Evolutionary conservation across 2,888 invertebrate species (phyloP).

Genomic region (Metalampra italica): DNA sequence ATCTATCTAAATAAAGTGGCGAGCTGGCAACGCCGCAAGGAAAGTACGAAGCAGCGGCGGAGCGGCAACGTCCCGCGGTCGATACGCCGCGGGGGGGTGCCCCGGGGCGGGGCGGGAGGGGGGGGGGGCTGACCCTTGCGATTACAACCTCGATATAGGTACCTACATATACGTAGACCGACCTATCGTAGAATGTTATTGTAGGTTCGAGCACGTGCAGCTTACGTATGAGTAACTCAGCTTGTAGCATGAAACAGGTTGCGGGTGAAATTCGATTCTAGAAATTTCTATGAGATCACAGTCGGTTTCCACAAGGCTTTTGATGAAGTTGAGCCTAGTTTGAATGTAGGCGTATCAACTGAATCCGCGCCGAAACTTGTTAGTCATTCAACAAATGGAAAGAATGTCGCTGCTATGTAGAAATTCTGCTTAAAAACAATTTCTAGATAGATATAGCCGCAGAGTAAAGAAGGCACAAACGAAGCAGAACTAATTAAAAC

Average conservation of each 20-base stretch:
- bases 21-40: constrained; percentile 61
- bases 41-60: constrained; percentile 36
- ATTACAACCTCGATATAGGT: constrained; percentile 15
- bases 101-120: constrained; percentile 22
- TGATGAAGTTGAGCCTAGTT: not conserved
- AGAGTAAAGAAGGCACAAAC: too few relatives aligned
- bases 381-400: too few relatives aligned
- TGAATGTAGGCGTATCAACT: not conserved
- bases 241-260: constrained; percentile 2
- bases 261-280: not conserved
- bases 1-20: constrained; percentile 44
- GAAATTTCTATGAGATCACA: not conserved
- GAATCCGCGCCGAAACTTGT: not conserved
- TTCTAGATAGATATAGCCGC: too few relatives aligned
- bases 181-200: constrained; percentile 1
- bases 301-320: too few relatives aligned
- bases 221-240: not conserved
- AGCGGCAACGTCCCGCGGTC: constrained; percentile 52
- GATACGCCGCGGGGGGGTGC: constrained; percentile 34
- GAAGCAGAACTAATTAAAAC: not conserved
- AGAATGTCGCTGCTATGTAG: too few relatives aligned
- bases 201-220: constrained; percentile 8
- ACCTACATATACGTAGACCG: constrained; percentile 1
- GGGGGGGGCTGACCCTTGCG: constrained; percentile 45
- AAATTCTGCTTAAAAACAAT: too few relatives aligned